Evolutionary conservation across 2,113 vertebrate species (phyloP).

Genomic region (Callionymus lyra): DNA sequence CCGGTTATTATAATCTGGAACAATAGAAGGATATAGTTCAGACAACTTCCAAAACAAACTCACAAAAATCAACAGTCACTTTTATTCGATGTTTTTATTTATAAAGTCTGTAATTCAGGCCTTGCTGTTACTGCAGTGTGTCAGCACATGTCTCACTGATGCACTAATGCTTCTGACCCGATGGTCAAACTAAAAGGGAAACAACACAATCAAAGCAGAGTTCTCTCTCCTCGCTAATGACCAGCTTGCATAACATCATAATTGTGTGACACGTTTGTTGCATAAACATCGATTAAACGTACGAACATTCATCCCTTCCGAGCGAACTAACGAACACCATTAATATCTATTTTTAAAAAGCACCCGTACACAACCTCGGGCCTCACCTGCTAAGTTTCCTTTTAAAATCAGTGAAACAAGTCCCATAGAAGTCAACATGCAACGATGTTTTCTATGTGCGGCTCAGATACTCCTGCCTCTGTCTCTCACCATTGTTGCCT

Average conservation of each 20-base stretch:
- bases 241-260: background rate
- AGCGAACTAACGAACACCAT: too few species aligned
- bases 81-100: too few species aligned
- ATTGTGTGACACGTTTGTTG: background rate
- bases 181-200: constrained; percentile 27
- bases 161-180: constrained; percentile 35
- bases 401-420: constrained; percentile 26
- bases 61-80: too few species aligned
- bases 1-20: too few species aligned
- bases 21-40: too few species aligned
- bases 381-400: constrained; percentile 37
- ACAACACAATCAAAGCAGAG: constrained; percentile 8
- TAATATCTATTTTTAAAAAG: background rate
- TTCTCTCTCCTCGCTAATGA: constrained; percentile 7
- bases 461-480: constrained; percentile 32
- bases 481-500: constrained; percentile 42
- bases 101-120: constrained; percentile 35
- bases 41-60: too few species aligned
- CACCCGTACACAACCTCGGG: background rate
- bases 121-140: constrained; percentile 41
- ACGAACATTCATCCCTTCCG: too few species aligned
- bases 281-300: too few species aligned
- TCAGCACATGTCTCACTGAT: constrained; percentile 43
- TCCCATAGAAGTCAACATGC: constrained; percentile 28
- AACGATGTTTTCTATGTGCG: constrained; percentile 23